Percentiles rank a stretch among this genome's conserved stretches.
Conservation (phyloP, 1,140 invertebrate species). For the Dysdera silvatica region DNA sequence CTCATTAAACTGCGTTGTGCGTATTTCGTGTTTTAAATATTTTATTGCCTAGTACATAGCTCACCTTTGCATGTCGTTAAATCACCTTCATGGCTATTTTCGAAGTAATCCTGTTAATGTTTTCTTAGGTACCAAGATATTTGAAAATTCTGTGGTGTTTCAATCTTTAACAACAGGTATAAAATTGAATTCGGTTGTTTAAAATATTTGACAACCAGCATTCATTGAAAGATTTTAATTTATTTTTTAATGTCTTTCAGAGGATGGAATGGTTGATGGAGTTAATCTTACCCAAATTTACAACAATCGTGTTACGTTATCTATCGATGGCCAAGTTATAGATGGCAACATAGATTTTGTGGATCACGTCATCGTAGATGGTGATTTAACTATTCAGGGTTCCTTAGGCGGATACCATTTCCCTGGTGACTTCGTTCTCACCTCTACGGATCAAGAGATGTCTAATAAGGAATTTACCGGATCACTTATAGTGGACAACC, state of each 20-base stretch:
- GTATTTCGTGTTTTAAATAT: too few relatives aligned
- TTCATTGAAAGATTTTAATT: background rate
- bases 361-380: slow-evolving; percentile 10
- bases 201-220: too few relatives aligned
- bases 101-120: background rate
- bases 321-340: slow-evolving; percentile 1
- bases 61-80: too few relatives aligned
- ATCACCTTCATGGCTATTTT: too few relatives aligned
- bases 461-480: slow-evolving; percentile 6
- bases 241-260: background rate
- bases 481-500: background rate
- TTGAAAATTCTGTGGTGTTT: slow-evolving; percentile 2
- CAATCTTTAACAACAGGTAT: slow-evolving; percentile 1
- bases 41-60: too few relatives aligned
- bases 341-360: slow-evolving; percentile 1
- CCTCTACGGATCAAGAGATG: background rate
- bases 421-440: slow-evolving; percentile 17
- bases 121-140: background rate
- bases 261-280: background rate
- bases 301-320: background rate
- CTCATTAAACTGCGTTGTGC: too few relatives aligned
- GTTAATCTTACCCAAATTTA: background rate
- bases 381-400: slow-evolving; percentile 3
- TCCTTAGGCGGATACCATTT: slow-evolving; percentile 1
- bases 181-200: too few relatives aligned